These are phyloP conservation scores for Tragelaphus buxtoni DNA, from an alignment of 2,113 vertebrate species.

Conservation along the genomic window DNA sequence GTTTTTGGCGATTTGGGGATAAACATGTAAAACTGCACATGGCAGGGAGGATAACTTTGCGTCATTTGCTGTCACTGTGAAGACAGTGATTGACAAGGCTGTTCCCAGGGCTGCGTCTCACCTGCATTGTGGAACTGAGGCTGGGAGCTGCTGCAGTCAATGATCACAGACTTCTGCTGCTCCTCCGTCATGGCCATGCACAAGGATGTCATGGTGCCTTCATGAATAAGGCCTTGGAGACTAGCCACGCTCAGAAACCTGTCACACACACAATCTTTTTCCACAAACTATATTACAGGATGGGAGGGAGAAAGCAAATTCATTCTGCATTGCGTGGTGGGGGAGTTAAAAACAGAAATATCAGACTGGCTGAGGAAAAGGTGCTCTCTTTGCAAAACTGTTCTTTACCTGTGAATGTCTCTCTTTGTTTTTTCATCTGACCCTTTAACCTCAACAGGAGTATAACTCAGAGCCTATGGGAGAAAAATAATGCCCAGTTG, in stretches of 20 bases:
- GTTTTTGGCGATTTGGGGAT: neutral
- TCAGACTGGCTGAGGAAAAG: neutral
- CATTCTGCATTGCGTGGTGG: neutral
- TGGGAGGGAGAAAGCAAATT: neutral
- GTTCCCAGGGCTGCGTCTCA: slow-evolving; percentile 61
- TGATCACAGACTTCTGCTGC: slow-evolving; percentile 80
- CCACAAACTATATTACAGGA: neutral
- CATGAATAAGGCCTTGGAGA: slow-evolving; percentile 93
- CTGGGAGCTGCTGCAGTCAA: slow-evolving; percentile 87
- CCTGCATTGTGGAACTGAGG: slow-evolving; percentile 88
- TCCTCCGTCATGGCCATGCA: slow-evolving; percentile 90
- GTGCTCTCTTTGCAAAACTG: neutral
- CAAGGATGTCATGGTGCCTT: slow-evolving; percentile 89
- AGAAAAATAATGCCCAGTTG: neutral
- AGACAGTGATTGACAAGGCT: neutral
- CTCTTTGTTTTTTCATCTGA: slow-evolving; percentile 89
- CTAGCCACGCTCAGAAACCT: slow-evolving; percentile 96
- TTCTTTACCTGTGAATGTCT: slow-evolving; percentile 90
- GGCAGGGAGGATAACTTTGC: neutral
- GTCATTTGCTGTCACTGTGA: neutral
- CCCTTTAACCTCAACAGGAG: slow-evolving; percentile 88
- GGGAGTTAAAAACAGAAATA: neutral
- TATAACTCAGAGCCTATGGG: slow-evolving; percentile 92
- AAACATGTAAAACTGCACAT: neutral
- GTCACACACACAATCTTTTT: slow-evolving; percentile 40